Conservation (phyloP, 2,113 vertebrate species). For the Gallinago undulata region DNA sequence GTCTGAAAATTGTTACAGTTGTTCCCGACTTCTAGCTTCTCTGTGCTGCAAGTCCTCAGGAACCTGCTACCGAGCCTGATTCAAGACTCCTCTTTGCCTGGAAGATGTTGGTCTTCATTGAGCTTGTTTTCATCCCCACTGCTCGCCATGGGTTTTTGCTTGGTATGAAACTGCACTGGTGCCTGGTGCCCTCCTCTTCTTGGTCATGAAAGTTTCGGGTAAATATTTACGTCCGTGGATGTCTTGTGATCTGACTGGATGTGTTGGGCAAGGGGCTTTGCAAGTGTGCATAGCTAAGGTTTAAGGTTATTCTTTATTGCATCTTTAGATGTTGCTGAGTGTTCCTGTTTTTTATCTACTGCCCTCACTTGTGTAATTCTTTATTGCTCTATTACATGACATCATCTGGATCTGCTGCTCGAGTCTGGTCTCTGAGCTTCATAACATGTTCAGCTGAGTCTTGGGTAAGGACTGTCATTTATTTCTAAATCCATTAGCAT, state of each 20-base stretch:
- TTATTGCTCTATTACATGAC: constrained; percentile 1
- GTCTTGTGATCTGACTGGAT: background rate
- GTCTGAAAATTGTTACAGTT: background rate
- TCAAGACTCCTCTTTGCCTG: background rate
- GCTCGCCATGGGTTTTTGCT: rapidly evolving
- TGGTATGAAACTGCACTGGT: background rate
- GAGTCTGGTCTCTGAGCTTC: background rate
- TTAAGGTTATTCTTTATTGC: background rate
- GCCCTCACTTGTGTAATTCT: constrained; percentile 25
- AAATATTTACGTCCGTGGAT: background rate
- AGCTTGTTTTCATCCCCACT: background rate
- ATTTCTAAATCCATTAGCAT: background rate
- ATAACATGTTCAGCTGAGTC: constrained; percentile 4
- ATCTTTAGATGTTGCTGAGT: constrained; percentile 8
- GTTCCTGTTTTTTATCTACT: constrained; percentile 4
- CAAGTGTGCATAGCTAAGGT: background rate
- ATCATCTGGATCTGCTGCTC: constrained; percentile 6
- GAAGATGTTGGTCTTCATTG: background rate
- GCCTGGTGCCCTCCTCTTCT: background rate
- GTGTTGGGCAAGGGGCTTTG: background rate
- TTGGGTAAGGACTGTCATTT: constrained; percentile 25
- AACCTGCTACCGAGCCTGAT: background rate
- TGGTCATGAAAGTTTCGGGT: background rate
- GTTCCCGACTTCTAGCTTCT: background rate
- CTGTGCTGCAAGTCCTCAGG: background rate